Base-by-base conservation (phyloP, 2,888 invertebrate genomes). In the Polia nebulosa region DNA sequence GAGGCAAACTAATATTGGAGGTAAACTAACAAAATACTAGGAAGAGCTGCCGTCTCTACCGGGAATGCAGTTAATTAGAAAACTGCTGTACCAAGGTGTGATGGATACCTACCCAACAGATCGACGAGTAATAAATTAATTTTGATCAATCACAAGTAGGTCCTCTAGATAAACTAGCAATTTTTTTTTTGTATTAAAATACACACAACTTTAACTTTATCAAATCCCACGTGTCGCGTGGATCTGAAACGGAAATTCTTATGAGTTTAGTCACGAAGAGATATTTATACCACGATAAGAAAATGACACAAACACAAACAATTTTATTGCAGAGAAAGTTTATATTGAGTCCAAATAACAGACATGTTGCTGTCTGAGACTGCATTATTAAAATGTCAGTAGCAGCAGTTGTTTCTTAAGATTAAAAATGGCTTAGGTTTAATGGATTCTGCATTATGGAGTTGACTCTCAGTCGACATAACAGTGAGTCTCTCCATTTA, bases 401-500 rank as follows among this genome's bases (percentile, higher is more conserved):
- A 41, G 51, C 59, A 63, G 39, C 51, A 25, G 34, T 60, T 63
- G 41, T 57, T 56, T 25, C 32, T 53, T 60, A 22, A 56, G 17
- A 32, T 60, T 51, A 32, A 66, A 71, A 75, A 66, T 36, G 49
- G 13, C 27, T 36, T 20, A 49, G 17, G 11, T 41, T 39, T 34
- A 61, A 61, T 57, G 39, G 32, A 65, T 60, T 49, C 47, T 64
- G 59, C 45, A 57, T 29, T 39, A 58, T 57, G 20, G 17, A 53
- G 47, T 32, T 66, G 51, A 34, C 44, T 62, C 47, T 34, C 55
- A 51, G 39, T 47, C 25, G 36, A 22, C 27, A 68, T 39, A 52
- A 52, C 56, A 53, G 32, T 11, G 56, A 56, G 29, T 29, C 32
- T 49, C 27, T 59, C 32, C 60, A 63, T 74, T 79, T 49, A 61